Percentiles rank a stretch among this genome's conserved stretches.
Evolutionary conservation across 2,888 invertebrate species (phyloP).

Genomic region (Trachelus iudaicus): DNA sequence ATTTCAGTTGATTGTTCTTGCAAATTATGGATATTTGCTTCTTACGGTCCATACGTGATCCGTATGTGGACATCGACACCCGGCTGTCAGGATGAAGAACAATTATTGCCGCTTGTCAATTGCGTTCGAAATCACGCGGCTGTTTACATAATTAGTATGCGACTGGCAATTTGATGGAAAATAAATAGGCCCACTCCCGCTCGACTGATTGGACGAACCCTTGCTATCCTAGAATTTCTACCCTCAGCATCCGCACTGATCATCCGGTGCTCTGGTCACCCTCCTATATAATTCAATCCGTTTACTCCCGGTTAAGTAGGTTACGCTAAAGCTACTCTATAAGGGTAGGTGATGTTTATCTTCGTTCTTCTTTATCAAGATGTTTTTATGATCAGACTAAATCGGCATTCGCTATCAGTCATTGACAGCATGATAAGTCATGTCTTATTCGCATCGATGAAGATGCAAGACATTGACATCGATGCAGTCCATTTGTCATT

Average conservation of each 20-base stretch:
- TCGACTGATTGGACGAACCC: slow-evolving; percentile 23
- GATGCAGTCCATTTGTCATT: background rate
- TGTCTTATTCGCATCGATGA: background rate
- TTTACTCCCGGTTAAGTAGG: background rate
- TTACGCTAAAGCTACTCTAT: background rate
- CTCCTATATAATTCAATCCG: background rate
- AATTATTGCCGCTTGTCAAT: background rate
- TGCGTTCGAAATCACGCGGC: slow-evolving; percentile 22
- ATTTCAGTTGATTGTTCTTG: background rate
- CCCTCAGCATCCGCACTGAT: slow-evolving; percentile 11
- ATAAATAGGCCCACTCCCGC: slow-evolving; percentile 30
- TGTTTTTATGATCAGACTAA: background rate
- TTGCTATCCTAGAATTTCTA: background rate
- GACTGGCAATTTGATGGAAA: slow-evolving; percentile 37
- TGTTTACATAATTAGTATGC: slow-evolving; percentile 38
- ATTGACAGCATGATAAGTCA: background rate
- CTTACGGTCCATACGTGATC: background rate
- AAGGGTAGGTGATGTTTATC: background rate
- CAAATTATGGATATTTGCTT: background rate
- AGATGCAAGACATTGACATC: background rate
- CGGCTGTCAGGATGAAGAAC: background rate
- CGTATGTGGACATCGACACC: background rate
- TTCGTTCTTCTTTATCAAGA: background rate
- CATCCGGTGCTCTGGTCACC: background rate
- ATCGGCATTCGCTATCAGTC: background rate